phyloP scores from a whole-genome alignment of 2,797 vertebrate species.

The Crypturellus tataupa region DNA sequence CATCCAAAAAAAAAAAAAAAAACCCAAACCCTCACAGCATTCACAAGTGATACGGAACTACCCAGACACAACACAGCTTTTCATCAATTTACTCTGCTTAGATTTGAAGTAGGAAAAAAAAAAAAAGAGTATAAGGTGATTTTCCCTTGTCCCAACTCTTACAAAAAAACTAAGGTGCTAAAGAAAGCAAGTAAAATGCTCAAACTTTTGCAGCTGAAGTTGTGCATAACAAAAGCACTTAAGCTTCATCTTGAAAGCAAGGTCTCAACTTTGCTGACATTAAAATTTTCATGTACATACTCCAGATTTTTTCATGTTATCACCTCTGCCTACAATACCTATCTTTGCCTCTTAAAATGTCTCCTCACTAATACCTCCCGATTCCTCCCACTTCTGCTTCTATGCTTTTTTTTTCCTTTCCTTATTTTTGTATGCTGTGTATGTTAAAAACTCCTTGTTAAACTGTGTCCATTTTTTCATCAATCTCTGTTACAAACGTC shows the following conservation, averaged over 20 bases:
- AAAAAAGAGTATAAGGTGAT: background rate
- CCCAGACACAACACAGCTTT: background rate
- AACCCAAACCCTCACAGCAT: background rate
- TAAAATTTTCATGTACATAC: background rate
- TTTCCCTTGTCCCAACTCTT: background rate
- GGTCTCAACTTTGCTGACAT: background rate
- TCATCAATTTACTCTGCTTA: background rate
- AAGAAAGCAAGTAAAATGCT: background rate
- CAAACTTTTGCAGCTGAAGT: background rate
- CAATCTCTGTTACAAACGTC: background rate
- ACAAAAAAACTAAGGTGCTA: background rate
- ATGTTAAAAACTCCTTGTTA: background rate
- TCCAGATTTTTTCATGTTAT: background rate
- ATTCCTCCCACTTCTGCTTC: background rate
- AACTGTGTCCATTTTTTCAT: background rate
- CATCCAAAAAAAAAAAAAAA: constrained; percentile 18
- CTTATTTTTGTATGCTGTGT: background rate
- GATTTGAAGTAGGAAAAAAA: background rate
- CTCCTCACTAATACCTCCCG: background rate
- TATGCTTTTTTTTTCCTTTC: fast-evolving
- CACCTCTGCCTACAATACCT: background rate
- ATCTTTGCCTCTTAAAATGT: background rate
- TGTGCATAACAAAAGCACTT: background rate
- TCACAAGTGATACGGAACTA: background rate
- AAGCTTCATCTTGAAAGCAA: background rate